Percentiles rank a stretch among this genome's conserved stretches.
Conservation (phyloP, 2,888 invertebrate genomes). For the Drosophila macrospina region DNA sequence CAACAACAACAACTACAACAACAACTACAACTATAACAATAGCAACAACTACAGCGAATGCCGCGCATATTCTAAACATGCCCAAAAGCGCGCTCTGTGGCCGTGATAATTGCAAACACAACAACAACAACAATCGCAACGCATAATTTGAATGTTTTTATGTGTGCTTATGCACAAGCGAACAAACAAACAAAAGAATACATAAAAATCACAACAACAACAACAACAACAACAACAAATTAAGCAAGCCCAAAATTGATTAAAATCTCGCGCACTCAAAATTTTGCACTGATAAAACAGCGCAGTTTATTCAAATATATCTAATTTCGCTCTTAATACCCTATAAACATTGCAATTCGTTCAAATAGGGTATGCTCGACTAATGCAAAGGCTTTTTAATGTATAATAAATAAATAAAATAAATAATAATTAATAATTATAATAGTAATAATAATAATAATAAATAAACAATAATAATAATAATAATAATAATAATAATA, state of each 20-base stretch:
- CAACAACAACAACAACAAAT: slow-evolving; percentile 31
- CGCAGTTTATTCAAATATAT: slow-evolving; percentile 3
- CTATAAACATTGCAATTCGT: neutral
- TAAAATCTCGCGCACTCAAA: slow-evolving; percentile 35
- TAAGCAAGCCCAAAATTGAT: slow-evolving; percentile 37
- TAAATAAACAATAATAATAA: neutral
- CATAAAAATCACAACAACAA: slow-evolving; percentile 19
- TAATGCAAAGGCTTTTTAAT: neutral
- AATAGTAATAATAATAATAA: neutral
- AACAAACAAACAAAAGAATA: slow-evolving; percentile 27
- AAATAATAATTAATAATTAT: neutral
- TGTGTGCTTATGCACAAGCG: slow-evolving; percentile 38
- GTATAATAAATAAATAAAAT: no score
- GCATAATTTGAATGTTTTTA: slow-evolving; percentile 25
- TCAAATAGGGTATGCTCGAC: neutral
- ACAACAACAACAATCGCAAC: slow-evolving; percentile 8
- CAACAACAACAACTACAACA: slow-evolving; percentile 1
- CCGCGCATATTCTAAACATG: slow-evolving; percentile 34
- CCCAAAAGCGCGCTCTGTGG: slow-evolving; percentile 27
- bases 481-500: neutral
- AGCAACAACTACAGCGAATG: slow-evolving; percentile 16
- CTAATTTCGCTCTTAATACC: neutral
- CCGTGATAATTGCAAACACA: slow-evolving; percentile 26
- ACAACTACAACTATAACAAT: neutral
- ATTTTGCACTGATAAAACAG: slow-evolving; percentile 26